Base-by-base conservation (phyloP, 2,888 invertebrate species). In the Reticulitermes lucifugus region DNA sequence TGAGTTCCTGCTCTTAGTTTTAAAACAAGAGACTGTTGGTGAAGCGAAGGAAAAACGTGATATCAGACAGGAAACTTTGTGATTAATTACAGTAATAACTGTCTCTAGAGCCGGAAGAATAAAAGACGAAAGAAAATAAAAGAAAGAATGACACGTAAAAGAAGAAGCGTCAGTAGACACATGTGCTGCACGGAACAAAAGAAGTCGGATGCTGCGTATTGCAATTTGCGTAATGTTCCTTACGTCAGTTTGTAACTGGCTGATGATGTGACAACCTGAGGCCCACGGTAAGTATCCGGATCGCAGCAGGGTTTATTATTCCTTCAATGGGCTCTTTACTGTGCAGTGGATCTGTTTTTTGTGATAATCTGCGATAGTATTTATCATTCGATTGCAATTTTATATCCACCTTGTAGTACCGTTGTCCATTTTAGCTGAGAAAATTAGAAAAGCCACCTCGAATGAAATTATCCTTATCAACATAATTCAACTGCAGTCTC, bases 81-180 rank as follows among this genome's bases (percentile, higher is more conserved):
- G 84, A 84, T 84, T 84, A 84, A 84, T 84, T 84, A 79, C 84
- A 18, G 65, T 84, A 84, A 84, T 84, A 84, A 84, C 84, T 79
- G 81, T 81, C 81, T 70, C 65, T 43, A 60, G 14, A 81, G 70
- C 65, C 43, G 65, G 81, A 59, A 59, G 29, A 59, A 59, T 25
- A 25, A 35, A 79, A 79, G 21, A 46, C 25, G 79, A n/a, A 65
- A 65, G 79, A 79, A 84, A 73, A 73, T 51, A 83, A 73, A 70
- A 81, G 65, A 59, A 25, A 79, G 83, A n/a, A 35, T 21, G 46
- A 51, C 25, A 43, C 22, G 71, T 41, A 46, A 41, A 43, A 65
- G 59, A 73, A 73, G 41, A 81, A 41, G 65, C 35, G 80, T 59
- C 25, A 9, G 41, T 35, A 41, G 81, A 81, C 25, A 81, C 81